Base-by-base conservation (phyloP, 1,140 invertebrate species). In the Dendrolimus kikuchii region DNA sequence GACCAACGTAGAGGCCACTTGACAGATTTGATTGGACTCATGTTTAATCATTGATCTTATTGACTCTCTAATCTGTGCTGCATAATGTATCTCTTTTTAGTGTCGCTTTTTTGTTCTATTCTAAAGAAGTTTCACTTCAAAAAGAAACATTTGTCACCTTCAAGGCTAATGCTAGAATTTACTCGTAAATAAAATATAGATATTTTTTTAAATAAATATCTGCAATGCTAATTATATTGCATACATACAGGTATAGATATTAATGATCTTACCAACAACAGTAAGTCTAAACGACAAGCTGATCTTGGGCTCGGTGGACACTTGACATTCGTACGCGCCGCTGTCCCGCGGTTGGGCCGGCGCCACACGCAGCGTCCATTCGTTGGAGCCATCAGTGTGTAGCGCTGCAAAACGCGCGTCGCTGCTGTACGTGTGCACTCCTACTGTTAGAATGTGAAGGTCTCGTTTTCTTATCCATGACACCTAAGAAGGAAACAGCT, bases 241-340 rank as follows among this genome's bases (percentile, higher is more conserved):
- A 23, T 23, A 1, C 23, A 23, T 23, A 3, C 23, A 23, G 23
- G 23, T 23, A 23, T 23, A 23, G 23, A 49, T 49, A 49, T 8
- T 48, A 39, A 40, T 40, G 38, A 46, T 92, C 93, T 91, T 71
- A 95, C 94, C 93, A 53, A 95, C 93, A 74, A 96, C 94, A 63
- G 90, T 94, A 23, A 95, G 90, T 62, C 91, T 91, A 73, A 94
- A 95, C 40, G 93, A 92, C 71, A 92, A 89, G 66, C 93, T 95
- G 66, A 95, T 95, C 81, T 95, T 95, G 6, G 95, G 94, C 74
- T 95, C 94, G 0, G 94, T 95, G 60, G 93, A 95, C 6, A 96
- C 94, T 88, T 96, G 95, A 76, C 95, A 96, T 74, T 96, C 95
- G 74, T 95, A 96, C 4, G 91, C 91, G 36, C 90, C 91, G 2